A percentile compares a stretch with the other conserved stretches of the same genome.
phyloP scores from a whole-genome alignment of 1,140 invertebrate genomes.

The Drosophila ercepeae region DNA sequence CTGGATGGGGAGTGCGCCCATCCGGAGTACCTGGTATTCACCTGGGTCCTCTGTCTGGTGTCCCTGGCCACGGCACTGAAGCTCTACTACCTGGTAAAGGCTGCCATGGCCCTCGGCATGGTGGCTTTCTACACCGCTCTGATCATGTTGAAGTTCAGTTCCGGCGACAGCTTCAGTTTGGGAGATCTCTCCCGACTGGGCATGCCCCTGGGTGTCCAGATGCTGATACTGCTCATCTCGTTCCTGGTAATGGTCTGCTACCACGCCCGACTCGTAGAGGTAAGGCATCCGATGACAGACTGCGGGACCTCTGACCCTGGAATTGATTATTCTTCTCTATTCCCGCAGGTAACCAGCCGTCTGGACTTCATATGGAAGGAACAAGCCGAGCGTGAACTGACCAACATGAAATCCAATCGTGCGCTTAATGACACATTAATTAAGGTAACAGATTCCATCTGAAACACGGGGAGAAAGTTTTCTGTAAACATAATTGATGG shows the following conservation, averaged over 20 bases:
- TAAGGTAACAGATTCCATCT: constrained; percentile 62
- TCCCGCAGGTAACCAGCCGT: constrained; percentile 89
- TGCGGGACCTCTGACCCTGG: neutral
- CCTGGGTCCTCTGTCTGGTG: constrained; percentile 96
- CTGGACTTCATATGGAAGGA: constrained; percentile 98
- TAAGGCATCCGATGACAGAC: constrained; percentile 16
- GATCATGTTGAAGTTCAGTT: constrained; percentile 86
- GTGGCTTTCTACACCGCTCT: constrained; percentile 89
- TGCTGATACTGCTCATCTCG: constrained; percentile 91
- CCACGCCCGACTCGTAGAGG: constrained; percentile 94
- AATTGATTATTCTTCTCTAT: constrained; percentile 3
- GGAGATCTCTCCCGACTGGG: constrained; percentile 69
- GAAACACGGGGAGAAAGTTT: neutral
- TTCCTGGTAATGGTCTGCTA: constrained; percentile 95
- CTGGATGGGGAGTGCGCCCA: constrained; percentile 84
- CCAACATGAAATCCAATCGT: constrained; percentile 90
- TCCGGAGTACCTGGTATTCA: constrained; percentile 96
- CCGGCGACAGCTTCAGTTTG: constrained; percentile 55
- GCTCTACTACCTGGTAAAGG: constrained; percentile 95
- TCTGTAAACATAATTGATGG: neutral
- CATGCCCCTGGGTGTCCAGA: constrained; percentile 89
- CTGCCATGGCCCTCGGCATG: constrained; percentile 91
- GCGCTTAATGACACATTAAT: constrained; percentile 83
- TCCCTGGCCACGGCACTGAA: constrained; percentile 96
- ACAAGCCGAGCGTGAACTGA: constrained; percentile 94